Evolutionary conservation across 2,113 vertebrate species (phyloP).

Genomic region (Hystrix brachyura): DNA sequence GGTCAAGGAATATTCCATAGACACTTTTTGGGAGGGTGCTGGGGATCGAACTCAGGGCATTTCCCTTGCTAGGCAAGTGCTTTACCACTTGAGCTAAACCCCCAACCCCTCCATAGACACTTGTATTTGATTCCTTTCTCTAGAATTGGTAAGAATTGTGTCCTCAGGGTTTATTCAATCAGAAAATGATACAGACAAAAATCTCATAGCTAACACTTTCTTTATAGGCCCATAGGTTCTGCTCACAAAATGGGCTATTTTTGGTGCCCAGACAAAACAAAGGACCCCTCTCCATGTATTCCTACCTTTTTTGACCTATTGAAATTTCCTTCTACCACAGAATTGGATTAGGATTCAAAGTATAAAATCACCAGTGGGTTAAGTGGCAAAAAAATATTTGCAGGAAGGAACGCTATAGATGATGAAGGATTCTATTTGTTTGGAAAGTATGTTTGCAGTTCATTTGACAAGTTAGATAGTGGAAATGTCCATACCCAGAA

Average conservation of each 20-base stretch:
- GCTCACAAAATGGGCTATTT: not conserved
- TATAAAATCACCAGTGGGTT: not conserved
- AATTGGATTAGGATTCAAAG: not conserved
- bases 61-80: no score
- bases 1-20: not conserved
- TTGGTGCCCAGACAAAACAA: not conserved
- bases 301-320: not conserved
- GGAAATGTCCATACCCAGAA: not conserved
- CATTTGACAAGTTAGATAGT: not conserved
- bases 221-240: not conserved
- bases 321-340: not conserved
- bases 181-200: constrained; percentile 25
- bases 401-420: not conserved
- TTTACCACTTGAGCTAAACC: no score
- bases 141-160: not conserved
- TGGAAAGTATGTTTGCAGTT: not conserved
- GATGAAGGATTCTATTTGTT: not conserved
- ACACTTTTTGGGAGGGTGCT: not conserved
- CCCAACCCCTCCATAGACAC: not conserved
- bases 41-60: no score
- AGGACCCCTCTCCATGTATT: not conserved
- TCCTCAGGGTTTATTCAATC: not conserved
- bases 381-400: not conserved
- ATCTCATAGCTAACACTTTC: not conserved
- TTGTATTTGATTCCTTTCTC: not conserved